Conservation (phyloP, 1,140 invertebrate species). For the Hormaphis cornu region DNA sequence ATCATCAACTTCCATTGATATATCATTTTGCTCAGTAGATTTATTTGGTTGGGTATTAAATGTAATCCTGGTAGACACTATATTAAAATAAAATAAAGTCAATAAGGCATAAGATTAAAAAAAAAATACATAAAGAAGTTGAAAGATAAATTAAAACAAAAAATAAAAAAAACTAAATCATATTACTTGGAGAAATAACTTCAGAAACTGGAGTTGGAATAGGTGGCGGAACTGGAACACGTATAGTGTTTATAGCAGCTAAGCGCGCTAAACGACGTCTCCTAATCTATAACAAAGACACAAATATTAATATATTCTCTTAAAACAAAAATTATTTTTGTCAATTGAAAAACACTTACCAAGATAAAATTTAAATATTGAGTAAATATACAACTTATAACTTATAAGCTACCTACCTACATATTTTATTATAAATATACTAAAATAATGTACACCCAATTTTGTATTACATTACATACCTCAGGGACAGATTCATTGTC, state of each 20-base stretch:
- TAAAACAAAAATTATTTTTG: no score
- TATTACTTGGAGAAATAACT: constrained; percentile 37
- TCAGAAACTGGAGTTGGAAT: background rate
- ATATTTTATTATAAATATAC: no score
- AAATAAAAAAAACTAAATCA: no score
- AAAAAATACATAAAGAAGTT: constrained; percentile 35
- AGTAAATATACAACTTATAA: no score
- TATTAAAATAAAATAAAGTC: constrained; percentile 19
- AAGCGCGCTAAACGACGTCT: constrained; percentile 56
- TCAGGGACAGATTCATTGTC: no score
- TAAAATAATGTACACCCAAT: no score
- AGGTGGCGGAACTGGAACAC: constrained; percentile 40
- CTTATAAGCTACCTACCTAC: no score
- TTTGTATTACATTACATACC: no score
- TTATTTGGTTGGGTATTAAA: constrained; percentile 41
- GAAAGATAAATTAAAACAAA: constrained; percentile 37
- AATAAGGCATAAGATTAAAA: constrained; percentile 17
- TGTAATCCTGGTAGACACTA: constrained; percentile 36
- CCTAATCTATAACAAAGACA: constrained; percentile 51
- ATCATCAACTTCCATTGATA: constrained; percentile 45
- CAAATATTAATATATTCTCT: constrained; percentile 19
- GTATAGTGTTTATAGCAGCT: constrained; percentile 45
- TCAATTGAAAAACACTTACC: no score
- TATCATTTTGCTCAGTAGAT: constrained; percentile 53
- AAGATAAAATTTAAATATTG: no score